Base-by-base conservation (phyloP, 2,113 vertebrate genomes). In the Brachirus orientalis region DNA sequence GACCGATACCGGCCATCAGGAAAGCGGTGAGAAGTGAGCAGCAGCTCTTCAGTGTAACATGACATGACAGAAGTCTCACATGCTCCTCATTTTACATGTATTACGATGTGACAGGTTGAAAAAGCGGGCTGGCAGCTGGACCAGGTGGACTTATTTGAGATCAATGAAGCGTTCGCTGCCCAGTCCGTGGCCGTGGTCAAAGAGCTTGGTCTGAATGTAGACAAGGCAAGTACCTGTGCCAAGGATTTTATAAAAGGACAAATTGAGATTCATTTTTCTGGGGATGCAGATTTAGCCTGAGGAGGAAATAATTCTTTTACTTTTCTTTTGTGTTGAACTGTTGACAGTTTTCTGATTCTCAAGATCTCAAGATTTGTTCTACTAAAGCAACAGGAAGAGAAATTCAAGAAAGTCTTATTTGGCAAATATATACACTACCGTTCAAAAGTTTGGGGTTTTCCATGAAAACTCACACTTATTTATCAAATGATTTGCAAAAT, bases 121-220 rank as follows among this genome's bases (percentile, higher is more conserved):
- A 99, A 96, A 88, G 97, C 97, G 0, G 91, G 94, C 7, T 99
- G 97, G 98, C 91, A 92, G 54, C 79, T 97, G 57, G 92, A 95
- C 14, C 90, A 98, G 50, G 94, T 99, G 0, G 97, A 99, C 68
- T 45, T 94, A 10, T 98, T 96, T 89, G 97, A 99, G 93, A 95
- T 99, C 76, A 99, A 99, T 3, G 98, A 99, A 89, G 97, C 98
- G 0, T 99, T 96, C 71, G 95, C 97, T 58, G 94, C 94, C 0
- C 44, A 96, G 9, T 93, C 95, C 10, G 3, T 93, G 11, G 96
- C 94, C 60, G 91, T 99, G 75, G 61, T 91, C 12, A 96, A 93
- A 88, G 97, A 99, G 59, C 92, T 99, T 0, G 94, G 96, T 74
- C 53, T 99, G 45, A 94, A 94, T 66, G 86, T 53, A 11, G 95